Base-by-base conservation (phyloP, 2,113 vertebrate species). In the Rostratula benghalensis region DNA sequence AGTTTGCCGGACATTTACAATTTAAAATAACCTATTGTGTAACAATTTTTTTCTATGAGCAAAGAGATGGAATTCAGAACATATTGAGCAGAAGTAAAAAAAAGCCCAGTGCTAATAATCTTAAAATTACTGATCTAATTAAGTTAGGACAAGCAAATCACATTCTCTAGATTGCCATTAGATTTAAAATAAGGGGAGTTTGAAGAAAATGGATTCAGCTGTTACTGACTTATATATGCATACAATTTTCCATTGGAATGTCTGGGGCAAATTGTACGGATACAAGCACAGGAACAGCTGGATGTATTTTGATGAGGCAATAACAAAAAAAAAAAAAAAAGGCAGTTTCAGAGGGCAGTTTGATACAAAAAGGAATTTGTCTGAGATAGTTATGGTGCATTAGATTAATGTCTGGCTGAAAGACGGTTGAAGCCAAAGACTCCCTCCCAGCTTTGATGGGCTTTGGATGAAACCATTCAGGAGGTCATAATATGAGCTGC, bases 151-250 rank as follows among this genome's bases (percentile, higher is more conserved):
- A 94, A 95, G 94, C 70, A 97, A 96, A 95, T 95, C 74, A 41
- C 59, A 93, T 93, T 95, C 67, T 82, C 87, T 87, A 84, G 43
- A 39, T 95, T 96, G 95, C 84, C 70, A 89, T 95, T 78, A 91
- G 74, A 89, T 96, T 93, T 89, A 83, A 96, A 97, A 91, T 79
- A 84, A 89, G 31, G 27, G 74, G 57, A 93, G 53, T 87, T 91
- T 61, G 89, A 87, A 97, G 81, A 95, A 96, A 97, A 95, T 69
- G 53, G 71, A 94, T 95, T 97, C 93, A 95, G 95, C 94, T 96
- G 87, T 96, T 94, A 73, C 81, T 79, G 69, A 81, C 87, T 93
- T 96, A 82, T 87, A 76, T 54, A 89, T 53, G 87, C 39, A 81
- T 48, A 84, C 54, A 93, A 89, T 94, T 95, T 95, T 93, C 91